These are phyloP conservation scores for Lepidocolaptes lacrymiger DNA, from an alignment of 2,797 vertebrate species.

Conservation along the genomic window DNA sequence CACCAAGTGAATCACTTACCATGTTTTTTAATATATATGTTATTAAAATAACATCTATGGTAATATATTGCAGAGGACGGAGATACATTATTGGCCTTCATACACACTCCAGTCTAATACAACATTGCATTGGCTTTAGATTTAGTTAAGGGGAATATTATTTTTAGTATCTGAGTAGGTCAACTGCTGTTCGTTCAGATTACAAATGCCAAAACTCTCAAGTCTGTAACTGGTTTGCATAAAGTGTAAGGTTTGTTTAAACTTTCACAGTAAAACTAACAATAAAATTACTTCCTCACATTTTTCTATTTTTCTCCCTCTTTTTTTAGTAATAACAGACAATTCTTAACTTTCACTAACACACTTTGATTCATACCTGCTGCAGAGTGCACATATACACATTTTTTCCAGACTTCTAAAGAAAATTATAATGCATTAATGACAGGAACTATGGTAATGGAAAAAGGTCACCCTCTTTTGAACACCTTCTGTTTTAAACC, in stretches of 20 bases:
- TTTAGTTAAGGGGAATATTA: conserved; percentile 60
- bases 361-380: conserved; percentile 82
- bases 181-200: conserved; percentile 35
- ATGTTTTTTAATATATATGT: conserved; percentile 59
- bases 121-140: conserved; percentile 53
- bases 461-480: conserved; percentile 87
- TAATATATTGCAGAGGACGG: conserved; percentile 54
- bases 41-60: conserved; percentile 66
- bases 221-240: conserved; percentile 64
- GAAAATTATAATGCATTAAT: conserved; percentile 89
- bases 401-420: conserved; percentile 84
- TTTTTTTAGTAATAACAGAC: conserved; percentile 73
- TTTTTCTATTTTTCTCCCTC: background rate
- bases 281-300: conserved; percentile 72
- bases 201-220: conserved; percentile 64
- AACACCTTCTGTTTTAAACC: conserved; percentile 87
- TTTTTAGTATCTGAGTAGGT: conserved; percentile 66
- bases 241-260: conserved; percentile 73
- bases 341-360: conserved; percentile 82
- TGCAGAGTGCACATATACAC: conserved; percentile 77
- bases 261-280: conserved; percentile 72
- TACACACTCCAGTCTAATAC: conserved; percentile 46
- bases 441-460: conserved; percentile 87
- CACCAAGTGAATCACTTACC: conserved; percentile 71
- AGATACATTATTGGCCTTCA: conserved; percentile 40